phyloP scores from a whole-genome alignment of 2,888 invertebrate species.

The Maniola hyperantus region DNA sequence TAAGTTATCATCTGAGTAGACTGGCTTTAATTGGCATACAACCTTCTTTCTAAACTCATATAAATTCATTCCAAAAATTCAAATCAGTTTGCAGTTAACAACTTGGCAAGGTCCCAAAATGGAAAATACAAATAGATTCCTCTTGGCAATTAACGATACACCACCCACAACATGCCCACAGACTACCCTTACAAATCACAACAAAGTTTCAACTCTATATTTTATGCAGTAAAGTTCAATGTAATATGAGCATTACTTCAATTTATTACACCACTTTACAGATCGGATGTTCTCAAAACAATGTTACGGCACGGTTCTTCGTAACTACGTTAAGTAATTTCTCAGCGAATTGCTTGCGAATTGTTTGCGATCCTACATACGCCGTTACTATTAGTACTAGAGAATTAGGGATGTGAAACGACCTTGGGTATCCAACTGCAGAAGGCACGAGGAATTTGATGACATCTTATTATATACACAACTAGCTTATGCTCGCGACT shows the following conservation, averaged over 20 bases:
- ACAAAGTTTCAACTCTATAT: constrained; percentile 29
- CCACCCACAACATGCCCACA: constrained; percentile 33
- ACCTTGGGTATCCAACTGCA: not conserved
- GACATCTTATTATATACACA: too few relatives aligned
- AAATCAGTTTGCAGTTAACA: constrained; percentile 39
- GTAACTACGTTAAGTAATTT: constrained; percentile 36
- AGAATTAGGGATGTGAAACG: not conserved
- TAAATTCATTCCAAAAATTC: constrained; percentile 18
- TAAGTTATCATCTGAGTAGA: too few relatives aligned
- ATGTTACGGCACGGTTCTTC: constrained; percentile 32
- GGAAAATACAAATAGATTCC: constrained; percentile 38
- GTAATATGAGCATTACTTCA: not conserved
- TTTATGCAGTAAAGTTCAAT: constrained; percentile 30
- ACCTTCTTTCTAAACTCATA: not conserved
- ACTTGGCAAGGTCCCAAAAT: constrained; percentile 42
- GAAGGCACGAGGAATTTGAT: too few relatives aligned
- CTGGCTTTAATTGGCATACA: not conserved
- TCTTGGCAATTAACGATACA: constrained; percentile 41
- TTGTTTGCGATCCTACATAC: constrained; percentile 32
- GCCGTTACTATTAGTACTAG: constrained; percentile 11
- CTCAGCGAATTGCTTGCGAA: constrained; percentile 31
- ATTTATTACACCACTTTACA: constrained; percentile 21
- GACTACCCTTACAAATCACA: constrained; percentile 22
- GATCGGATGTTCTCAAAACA: constrained; percentile 29
- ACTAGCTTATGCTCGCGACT: too few relatives aligned